Conservation (phyloP, 2,797 vertebrate species). For the Propithecus perrieri region DNA sequence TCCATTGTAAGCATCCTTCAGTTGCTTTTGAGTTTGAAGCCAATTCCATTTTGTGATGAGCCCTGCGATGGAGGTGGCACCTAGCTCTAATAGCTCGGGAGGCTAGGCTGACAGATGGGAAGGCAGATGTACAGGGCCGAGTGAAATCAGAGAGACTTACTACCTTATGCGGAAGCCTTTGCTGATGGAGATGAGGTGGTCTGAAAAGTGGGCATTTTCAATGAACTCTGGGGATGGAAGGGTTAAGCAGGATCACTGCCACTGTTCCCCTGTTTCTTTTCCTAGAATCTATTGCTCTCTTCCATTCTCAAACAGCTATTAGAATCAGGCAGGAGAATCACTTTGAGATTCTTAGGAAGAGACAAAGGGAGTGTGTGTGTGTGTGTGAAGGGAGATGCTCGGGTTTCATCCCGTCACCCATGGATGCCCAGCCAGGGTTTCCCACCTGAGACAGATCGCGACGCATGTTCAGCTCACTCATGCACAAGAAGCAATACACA, state of each 20-base stretch:
- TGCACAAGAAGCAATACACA: conserved; percentile 97
- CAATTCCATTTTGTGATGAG: conserved; percentile 75
- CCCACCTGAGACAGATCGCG: conserved; percentile 96
- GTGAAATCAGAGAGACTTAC: conserved; percentile 83
- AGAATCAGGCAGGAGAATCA: conserved; percentile 84
- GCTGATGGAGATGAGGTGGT: conserved; percentile 69
- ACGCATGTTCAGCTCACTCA: conserved; percentile 94
- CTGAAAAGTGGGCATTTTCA: conserved; percentile 35
- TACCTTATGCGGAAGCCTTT: conserved; percentile 76
- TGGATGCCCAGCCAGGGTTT: conserved; percentile 88
- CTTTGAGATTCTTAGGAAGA: conserved; percentile 88
- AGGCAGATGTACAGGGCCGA: conserved; percentile 85
- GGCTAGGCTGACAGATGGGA: conserved; percentile 85
- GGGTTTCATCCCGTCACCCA: conserved; percentile 91
- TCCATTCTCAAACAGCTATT: conserved; percentile 78
- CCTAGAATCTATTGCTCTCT: conserved; percentile 75
- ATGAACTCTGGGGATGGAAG: conserved; percentile 56
- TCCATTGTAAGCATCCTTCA: conserved; percentile 63
- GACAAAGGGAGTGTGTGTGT: conserved; percentile 87
- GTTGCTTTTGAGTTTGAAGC: conserved; percentile 29
- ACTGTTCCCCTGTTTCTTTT: conserved; percentile 44
- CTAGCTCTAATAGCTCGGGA: conserved; percentile 71
- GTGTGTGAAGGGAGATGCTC: conserved; percentile 70
- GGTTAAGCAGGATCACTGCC: conserved; percentile 78
- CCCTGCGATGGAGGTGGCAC: conserved; percentile 82